These are phyloP conservation scores for Bombyx mandarina DNA, from an alignment of 1,140 invertebrate genomes.

Conservation along the genomic window DNA sequence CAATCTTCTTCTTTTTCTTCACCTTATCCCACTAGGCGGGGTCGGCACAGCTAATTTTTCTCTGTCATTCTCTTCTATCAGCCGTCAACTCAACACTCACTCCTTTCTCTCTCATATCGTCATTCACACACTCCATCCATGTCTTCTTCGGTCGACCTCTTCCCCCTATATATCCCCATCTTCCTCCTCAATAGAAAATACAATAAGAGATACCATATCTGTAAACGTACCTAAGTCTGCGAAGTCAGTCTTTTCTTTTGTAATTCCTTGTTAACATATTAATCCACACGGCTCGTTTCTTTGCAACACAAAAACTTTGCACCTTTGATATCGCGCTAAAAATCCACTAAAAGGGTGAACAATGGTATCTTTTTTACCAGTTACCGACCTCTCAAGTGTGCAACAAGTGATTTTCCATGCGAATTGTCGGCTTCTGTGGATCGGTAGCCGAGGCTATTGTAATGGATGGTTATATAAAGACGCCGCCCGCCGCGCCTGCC, in stretches of 20 bases:
- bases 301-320: slow-evolving; percentile 16
- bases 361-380: slow-evolving; percentile 46
- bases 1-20: no score
- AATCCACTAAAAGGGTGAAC: slow-evolving; percentile 33
- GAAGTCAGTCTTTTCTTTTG: slow-evolving; percentile 21
- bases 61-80: no score
- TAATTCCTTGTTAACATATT: slow-evolving; percentile 23
- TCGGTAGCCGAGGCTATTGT: slow-evolving; percentile 46
- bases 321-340: slow-evolving; percentile 37
- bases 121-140: no score
- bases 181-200: no score
- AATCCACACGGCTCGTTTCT: slow-evolving; percentile 35
- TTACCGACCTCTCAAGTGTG: slow-evolving; percentile 59
- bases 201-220: no score
- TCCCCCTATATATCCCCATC: no score
- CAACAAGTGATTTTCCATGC: slow-evolving; percentile 42
- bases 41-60: no score
- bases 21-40: no score
- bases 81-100: no score
- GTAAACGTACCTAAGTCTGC: no score
- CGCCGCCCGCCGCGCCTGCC: slow-evolving; percentile 23
- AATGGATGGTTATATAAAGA: slow-evolving; percentile 28
- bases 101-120: no score
- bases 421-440: slow-evolving; percentile 24
- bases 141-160: no score